These are phyloP conservation scores for Aporrectodea caliginosa DNA, from an alignment of 1,140 invertebrate species.

Conservation along the genomic window DNA sequence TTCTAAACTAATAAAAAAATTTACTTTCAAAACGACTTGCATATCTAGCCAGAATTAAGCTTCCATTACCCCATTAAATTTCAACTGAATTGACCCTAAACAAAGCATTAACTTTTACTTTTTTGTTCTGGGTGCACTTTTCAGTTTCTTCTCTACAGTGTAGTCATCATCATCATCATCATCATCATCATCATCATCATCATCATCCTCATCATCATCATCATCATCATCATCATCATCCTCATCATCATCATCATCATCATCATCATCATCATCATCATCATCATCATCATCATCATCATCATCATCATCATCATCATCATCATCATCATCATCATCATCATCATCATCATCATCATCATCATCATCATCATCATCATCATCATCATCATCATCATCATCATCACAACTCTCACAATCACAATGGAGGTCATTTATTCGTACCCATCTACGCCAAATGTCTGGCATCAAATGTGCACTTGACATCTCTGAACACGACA, in stretches of 20 bases:
- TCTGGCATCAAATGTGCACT: too few species aligned
- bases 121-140: not conserved
- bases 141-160: conserved; percentile 29
- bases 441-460: too few species aligned
- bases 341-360: conserved; percentile 23
- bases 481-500: too few species aligned
- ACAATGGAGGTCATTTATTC: too few species aligned
- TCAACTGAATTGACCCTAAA: too few species aligned
- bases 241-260: conserved; percentile 26
- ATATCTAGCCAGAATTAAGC: too few species aligned
- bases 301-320: conserved; percentile 40
- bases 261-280: conserved; percentile 26
- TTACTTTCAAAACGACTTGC: too few species aligned
- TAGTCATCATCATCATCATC: conserved; percentile 39
- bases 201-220: conserved; percentile 30
- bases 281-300: conserved; percentile 37
- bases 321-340: conserved; percentile 38
- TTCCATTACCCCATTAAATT: too few species aligned
- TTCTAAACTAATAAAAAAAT: too few species aligned
- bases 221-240: conserved; percentile 22
- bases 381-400: conserved; percentile 30
- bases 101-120: too few species aligned
- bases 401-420: too few species aligned
- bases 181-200: conserved; percentile 40
- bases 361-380: conserved; percentile 17